These are phyloP conservation scores for Nycticorax nycticorax DNA, from an alignment of 2,113 vertebrate species.

Conservation along the genomic window DNA sequence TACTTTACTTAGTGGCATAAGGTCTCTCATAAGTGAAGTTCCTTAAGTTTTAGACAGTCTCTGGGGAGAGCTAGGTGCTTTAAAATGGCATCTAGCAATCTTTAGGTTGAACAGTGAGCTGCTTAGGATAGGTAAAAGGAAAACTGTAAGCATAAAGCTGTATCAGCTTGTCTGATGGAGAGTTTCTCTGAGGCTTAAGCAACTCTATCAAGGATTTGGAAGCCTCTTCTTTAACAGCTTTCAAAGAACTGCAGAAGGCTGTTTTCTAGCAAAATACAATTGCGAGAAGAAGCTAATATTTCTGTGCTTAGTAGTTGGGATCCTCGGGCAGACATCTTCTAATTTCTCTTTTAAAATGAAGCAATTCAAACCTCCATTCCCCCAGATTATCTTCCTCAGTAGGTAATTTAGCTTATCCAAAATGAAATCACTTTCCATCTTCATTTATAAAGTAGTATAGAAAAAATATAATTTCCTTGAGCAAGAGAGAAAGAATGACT, in stretches of 20 bases:
- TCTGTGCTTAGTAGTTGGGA: neutral
- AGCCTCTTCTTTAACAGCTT: neutral
- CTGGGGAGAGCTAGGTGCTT: neutral
- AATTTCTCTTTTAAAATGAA: neutral
- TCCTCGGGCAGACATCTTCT: neutral
- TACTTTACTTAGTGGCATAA: neutral
- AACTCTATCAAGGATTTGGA: neutral
- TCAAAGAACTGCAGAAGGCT: neutral
- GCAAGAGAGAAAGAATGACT: neutral
- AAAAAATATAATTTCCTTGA: neutral
- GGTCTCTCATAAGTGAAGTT: neutral
- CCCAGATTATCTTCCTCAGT: neutral
- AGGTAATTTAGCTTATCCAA: neutral
- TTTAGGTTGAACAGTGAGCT: neutral
- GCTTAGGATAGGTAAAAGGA: neutral
- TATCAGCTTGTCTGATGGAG: neutral
- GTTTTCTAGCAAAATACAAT: neutral
- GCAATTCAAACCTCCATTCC: neutral
- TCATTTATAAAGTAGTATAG: neutral
- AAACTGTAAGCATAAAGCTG: neutral
- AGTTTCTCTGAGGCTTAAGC: slow-evolving; percentile 7
- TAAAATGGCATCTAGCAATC: neutral
- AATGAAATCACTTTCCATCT: neutral
- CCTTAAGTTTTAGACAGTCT: neutral
- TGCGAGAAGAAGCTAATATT: neutral